Base-by-base conservation (phyloP, 1,140 invertebrate species). In the Psix sp. region DNA sequence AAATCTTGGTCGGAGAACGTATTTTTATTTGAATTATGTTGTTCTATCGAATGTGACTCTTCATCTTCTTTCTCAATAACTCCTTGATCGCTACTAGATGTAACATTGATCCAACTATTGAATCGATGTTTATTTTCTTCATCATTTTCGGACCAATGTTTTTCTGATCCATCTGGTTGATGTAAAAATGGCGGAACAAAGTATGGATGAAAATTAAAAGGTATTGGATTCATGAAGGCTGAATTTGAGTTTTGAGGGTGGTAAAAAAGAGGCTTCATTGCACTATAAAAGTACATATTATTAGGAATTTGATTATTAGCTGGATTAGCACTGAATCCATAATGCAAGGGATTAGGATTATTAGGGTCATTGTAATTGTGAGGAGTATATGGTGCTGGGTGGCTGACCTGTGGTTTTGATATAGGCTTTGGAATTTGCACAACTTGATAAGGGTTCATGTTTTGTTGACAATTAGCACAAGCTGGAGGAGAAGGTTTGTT, bases 311-410 rank as follows among this genome's bases (percentile, higher is more conserved):
- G 74, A 21, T 57, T 52, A 2, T 78, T 80, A 1, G 38, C 3
- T 3, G 80, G 80, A 16, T 52, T 71, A 0, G 72, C 10, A n/a
- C 24, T 76, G 9, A 71, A 85, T 1, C 83, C 79, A 16, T 73
- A 82, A 39, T 40, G 68, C 1, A 77, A 68, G n/a, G 85, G 84
- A 66, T 86, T 84, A 0, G 85, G 85, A 54, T 86, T 84, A 24
- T 31, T 80, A 0, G 82, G 80, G 59, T 86, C 83, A 7, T 76
- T 21, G 31, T 75, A 83, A 36, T 74, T 73, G 7, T 82, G 70
- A 0, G 84, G 83, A 4, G 74, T 48, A 5, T 86, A 83, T 0
- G 79, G 73, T 10, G 60, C 51, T 0, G 7, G 14, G 3, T 20
- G n/a, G n/a, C 62, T 9, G 5, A 5, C 7, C 3, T 29, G 10